Percentiles rank a stretch among this genome's conserved stretches.
Evolutionary conservation across 2,113 vertebrate genomes (phyloP).

Genomic region (Dasyurus viverrinus): DNA sequence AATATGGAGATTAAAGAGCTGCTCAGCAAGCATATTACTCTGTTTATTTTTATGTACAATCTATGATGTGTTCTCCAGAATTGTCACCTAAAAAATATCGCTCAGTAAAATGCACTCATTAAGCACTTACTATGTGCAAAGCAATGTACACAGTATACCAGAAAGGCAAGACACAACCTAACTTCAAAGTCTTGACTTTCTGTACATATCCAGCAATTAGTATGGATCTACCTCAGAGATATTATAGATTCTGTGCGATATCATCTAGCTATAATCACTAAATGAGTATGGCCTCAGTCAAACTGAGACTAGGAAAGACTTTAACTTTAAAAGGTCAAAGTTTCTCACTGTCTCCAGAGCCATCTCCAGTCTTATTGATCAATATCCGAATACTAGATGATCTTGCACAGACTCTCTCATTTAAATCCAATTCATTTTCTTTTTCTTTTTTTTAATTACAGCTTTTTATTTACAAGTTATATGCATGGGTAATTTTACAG

Average conservation of each 20-base stretch:
- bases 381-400: no score
- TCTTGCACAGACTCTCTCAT: no score
- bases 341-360: no score
- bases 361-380: no score
- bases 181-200: neutral
- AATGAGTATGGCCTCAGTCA: no score
- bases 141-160: neutral
- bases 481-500: no score
- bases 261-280: neutral
- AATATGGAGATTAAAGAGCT: neutral
- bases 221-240: neutral
- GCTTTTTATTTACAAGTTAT: no score
- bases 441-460: no score
- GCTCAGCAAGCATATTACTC: conserved; percentile 23
- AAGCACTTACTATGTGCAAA: neutral
- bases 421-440: no score
- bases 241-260: neutral
- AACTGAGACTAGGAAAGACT: no score
- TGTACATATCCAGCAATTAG: no score
- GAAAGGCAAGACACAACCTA: neutral
- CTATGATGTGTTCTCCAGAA: neutral
- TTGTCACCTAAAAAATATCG: neutral
- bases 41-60: conserved; percentile 12
- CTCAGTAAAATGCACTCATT: neutral
- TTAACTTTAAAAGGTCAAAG: no score